A percentile compares a stretch with the other conserved stretches of the same genome.
Conservation (phyloP, 1,140 invertebrate species). For the Ctenoplectra terminalis region DNA sequence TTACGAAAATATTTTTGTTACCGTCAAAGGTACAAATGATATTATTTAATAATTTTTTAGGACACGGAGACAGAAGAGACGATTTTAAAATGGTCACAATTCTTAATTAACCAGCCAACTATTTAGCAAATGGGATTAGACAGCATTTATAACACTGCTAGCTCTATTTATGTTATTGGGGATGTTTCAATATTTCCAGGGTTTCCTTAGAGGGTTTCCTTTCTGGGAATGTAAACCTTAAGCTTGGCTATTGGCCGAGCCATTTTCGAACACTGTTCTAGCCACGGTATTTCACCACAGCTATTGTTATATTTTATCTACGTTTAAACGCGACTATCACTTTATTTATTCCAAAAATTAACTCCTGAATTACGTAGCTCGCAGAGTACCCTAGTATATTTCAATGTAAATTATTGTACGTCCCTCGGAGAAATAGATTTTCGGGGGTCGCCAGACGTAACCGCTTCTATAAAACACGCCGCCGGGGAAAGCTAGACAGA, state of each 20-base stretch:
- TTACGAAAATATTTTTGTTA: too few species aligned
- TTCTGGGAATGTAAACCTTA: conserved; percentile 13
- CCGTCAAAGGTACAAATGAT: too few species aligned
- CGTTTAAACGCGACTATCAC: too few species aligned
- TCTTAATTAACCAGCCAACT: not conserved
- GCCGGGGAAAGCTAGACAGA: not conserved
- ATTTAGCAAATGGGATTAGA: conserved; percentile 3
- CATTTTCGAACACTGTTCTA: not conserved
- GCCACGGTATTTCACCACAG: too few species aligned
- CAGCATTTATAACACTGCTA: not conserved
- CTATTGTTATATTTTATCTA: too few species aligned
- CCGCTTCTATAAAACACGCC: not conserved
- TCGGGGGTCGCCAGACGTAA: not conserved
- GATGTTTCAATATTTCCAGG: conserved; percentile 33
- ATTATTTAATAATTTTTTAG: too few species aligned
- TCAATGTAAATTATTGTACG: not conserved
- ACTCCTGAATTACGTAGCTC: too few species aligned
- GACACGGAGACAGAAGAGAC: too few species aligned
- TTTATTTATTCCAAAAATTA: too few species aligned
- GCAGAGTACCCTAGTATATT: not conserved
- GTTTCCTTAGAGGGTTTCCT: conserved; percentile 28
- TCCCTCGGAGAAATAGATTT: not conserved
- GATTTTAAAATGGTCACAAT: not conserved
- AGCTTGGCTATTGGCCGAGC: not conserved
- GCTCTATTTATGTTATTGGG: not conserved